Conservation (phyloP, 2,888 invertebrate genomes). For the Apodemia duryi region DNA sequence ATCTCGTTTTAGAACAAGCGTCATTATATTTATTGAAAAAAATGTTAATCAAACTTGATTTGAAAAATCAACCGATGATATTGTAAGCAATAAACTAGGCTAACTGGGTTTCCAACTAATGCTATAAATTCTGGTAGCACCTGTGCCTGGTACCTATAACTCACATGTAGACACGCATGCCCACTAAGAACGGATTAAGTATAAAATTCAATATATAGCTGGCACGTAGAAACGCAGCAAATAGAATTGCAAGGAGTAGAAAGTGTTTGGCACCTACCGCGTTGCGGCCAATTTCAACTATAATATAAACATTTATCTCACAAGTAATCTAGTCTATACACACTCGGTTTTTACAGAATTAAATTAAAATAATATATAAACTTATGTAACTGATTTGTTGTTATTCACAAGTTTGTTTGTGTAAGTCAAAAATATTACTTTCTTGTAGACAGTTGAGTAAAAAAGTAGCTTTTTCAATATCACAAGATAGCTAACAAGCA, state of each 20-base stretch:
- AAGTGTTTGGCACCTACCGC: conserved; percentile 34
- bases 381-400: too few relatives aligned
- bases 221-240: conserved; percentile 30
- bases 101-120: background rate
- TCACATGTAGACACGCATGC: conserved; percentile 1
- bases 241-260: conserved; percentile 37
- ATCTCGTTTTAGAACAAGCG: too few relatives aligned
- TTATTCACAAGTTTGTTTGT: too few relatives aligned
- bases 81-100: too few relatives aligned
- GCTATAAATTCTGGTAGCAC: conserved; percentile 1
- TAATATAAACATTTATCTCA: conserved; percentile 21
- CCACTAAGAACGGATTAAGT: conserved; percentile 4
- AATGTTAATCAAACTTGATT: too few relatives aligned
- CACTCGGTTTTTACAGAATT: conserved; percentile 19
- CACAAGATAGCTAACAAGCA: too few relatives aligned
- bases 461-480: too few relatives aligned
- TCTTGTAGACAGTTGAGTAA: too few relatives aligned
- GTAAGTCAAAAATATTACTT: too few relatives aligned
- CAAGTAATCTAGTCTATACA: conserved; percentile 20
- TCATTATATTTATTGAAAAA: too few relatives aligned
- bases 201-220: conserved; percentile 28
- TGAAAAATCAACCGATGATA: too few relatives aligned
- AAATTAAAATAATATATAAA: background rate
- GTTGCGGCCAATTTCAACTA: conserved; percentile 18
- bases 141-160: conserved; percentile 1